These are phyloP conservation scores for Indicator maculatus DNA, from an alignment of 2,113 vertebrate species.

Conservation along the genomic window DNA sequence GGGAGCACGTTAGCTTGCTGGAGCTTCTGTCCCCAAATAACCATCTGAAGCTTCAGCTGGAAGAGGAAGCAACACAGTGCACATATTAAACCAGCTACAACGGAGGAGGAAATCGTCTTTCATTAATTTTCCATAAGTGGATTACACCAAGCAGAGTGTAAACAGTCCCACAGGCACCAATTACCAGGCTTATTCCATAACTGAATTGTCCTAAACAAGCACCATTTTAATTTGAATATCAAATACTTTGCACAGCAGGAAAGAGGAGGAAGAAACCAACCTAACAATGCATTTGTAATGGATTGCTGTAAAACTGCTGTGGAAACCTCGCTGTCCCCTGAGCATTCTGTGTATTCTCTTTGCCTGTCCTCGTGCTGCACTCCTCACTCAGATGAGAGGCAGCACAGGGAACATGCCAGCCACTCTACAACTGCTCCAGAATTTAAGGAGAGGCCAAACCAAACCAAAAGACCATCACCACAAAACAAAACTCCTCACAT, in stretches of 20 bases:
- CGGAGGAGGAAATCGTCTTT: slow-evolving; percentile 54
- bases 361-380: not conserved
- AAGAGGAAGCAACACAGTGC: not conserved
- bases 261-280: slow-evolving; percentile 14
- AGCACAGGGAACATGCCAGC: not conserved
- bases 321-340: slow-evolving; percentile 16
- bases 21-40: not conserved
- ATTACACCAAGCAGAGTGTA: slow-evolving; percentile 70
- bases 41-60: slow-evolving; percentile 16
- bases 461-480: not conserved
- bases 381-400: not conserved
- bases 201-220: slow-evolving; percentile 68
- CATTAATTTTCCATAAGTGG: slow-evolving; percentile 71
- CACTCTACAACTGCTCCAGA: not conserved
- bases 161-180: slow-evolving; percentile 69
- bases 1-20: not conserved
- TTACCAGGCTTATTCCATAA: slow-evolving; percentile 65
- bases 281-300: slow-evolving; percentile 56
- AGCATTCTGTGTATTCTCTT: not conserved
- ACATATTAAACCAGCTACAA: slow-evolving; percentile 37
- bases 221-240: slow-evolving; percentile 69
- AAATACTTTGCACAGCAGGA: slow-evolving; percentile 62
- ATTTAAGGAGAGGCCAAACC: not conserved
- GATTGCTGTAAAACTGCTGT: slow-evolving; percentile 28
- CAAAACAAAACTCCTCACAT: rapidly evolving